Conservation (phyloP, 2,888 invertebrate genomes). For the Morpho achilles region DNA sequence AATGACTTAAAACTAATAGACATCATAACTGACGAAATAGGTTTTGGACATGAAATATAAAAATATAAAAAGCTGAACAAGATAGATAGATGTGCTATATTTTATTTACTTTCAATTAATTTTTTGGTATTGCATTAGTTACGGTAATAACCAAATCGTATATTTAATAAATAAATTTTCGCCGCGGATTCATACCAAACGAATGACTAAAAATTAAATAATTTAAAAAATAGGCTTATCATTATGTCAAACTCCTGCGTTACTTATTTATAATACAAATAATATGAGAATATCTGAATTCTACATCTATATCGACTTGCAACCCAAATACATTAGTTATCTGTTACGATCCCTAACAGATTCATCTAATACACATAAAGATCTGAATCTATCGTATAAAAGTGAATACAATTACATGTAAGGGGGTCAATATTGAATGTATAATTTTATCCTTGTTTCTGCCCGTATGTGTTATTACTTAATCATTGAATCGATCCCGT, state of each 20-base stretch:
- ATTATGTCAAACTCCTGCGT: too few relatives aligned
- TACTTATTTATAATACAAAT: too few relatives aligned
- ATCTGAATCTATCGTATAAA: not conserved
- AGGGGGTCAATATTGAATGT: conserved; percentile 47
- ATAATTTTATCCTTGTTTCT: conserved; percentile 45
- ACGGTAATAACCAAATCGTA: too few relatives aligned
- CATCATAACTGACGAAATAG: too few relatives aligned
- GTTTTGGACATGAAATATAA: not conserved
- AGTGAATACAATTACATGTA: conserved; percentile 40
- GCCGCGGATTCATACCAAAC: too few relatives aligned
- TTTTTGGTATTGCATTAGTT: too few relatives aligned
- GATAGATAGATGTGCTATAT: too few relatives aligned
- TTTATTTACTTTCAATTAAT: too few relatives aligned
- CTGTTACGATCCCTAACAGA: not conserved
- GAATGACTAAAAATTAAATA: too few relatives aligned
- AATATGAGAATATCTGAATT: not conserved
- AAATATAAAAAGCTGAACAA: not conserved
- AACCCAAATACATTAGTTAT: not conserved
- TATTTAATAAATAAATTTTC: too few relatives aligned
- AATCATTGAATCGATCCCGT: not conserved
- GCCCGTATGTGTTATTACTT: not conserved
- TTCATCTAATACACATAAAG: not conserved
- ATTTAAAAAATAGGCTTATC: too few relatives aligned
- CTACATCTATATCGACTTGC: not conserved
- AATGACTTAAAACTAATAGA: too few relatives aligned